These are phyloP conservation scores for Pomatostomus ruficeps DNA, from an alignment of 2,113 vertebrate species.

Conservation along the genomic window DNA sequence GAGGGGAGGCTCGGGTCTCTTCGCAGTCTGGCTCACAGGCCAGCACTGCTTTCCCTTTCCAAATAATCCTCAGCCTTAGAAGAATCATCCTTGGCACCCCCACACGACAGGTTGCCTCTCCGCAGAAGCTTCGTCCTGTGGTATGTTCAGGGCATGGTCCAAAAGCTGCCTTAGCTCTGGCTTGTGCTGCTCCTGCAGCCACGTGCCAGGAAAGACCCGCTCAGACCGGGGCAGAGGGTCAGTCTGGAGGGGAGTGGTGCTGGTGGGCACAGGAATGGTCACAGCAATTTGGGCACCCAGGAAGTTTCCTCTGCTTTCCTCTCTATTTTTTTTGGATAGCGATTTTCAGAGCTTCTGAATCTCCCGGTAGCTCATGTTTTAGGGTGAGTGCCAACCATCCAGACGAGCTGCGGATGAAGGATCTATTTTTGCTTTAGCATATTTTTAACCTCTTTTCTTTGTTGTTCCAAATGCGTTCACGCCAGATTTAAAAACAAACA, in stretches of 20 bases:
- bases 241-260: not conserved
- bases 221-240: not conserved
- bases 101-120: not conserved
- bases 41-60: not conserved
- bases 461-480: not conserved
- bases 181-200: not conserved
- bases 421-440: conserved; percentile 40
- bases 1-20: not conserved
- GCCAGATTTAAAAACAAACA: conserved; percentile 17
- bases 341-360: not conserved
- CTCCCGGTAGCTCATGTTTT: not conserved
- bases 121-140: not conserved
- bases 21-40: not conserved
- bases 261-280: not conserved
- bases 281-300: fast-evolving
- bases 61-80: not conserved
- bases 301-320: fast-evolving
- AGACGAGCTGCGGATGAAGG: not conserved
- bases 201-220: fast-evolving
- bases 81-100: not conserved
- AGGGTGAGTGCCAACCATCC: conserved; percentile 15
- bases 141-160: not conserved
- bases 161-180: not conserved
- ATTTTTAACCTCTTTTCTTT: conserved; percentile 36
- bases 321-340: not conserved